A percentile compares a stretch with the other conserved stretches of the same genome.
phyloP scores from a whole-genome alignment of 2,797 vertebrate species.

The Microctenopoma stevenorrisi region DNA sequence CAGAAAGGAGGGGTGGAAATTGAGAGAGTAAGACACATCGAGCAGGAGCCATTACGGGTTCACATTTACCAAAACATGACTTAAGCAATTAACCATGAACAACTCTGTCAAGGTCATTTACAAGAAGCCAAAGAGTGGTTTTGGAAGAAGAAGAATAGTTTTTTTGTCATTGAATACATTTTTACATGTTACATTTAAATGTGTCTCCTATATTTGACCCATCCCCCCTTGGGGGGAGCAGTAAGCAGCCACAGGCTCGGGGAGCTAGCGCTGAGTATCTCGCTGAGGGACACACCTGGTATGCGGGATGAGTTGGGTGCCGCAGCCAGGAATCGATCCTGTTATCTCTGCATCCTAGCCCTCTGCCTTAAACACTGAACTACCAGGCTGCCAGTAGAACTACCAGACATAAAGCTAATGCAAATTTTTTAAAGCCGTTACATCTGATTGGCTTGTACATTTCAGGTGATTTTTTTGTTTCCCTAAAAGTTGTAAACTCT shows the following conservation, averaged over 20 bases:
- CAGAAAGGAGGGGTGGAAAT: conserved; percentile 56
- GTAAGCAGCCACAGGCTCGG: too few relatives aligned
- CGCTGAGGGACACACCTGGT: too few relatives aligned
- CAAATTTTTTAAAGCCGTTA: conserved; percentile 61
- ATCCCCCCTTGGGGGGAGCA: too few relatives aligned
- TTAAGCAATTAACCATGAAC: conserved; percentile 75
- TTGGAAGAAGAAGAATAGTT: conserved; percentile 28
- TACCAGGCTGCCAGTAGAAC: too few relatives aligned
- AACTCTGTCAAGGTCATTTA: conserved; percentile 57
- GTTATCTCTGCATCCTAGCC: too few relatives aligned
- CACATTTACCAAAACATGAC: conserved; percentile 81
- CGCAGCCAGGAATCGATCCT: too few relatives aligned
- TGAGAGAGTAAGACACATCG: conserved; percentile 51
- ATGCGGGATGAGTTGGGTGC: too few relatives aligned
- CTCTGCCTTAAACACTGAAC: too few relatives aligned
- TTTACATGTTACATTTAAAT: too few relatives aligned
- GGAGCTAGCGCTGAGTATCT: too few relatives aligned
- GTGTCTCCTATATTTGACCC: too few relatives aligned
- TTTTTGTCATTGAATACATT: too few relatives aligned
- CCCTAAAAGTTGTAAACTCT: conserved; percentile 61
- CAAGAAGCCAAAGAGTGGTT: conserved; percentile 53
- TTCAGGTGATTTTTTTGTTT: conserved; percentile 64
- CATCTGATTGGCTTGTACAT: conserved; percentile 56
- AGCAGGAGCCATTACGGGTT: conserved; percentile 75
- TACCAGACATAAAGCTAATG: conserved; percentile 58